Conservation (phyloP, 2,888 invertebrate genomes). For the Apodemia hepburni region DNA sequence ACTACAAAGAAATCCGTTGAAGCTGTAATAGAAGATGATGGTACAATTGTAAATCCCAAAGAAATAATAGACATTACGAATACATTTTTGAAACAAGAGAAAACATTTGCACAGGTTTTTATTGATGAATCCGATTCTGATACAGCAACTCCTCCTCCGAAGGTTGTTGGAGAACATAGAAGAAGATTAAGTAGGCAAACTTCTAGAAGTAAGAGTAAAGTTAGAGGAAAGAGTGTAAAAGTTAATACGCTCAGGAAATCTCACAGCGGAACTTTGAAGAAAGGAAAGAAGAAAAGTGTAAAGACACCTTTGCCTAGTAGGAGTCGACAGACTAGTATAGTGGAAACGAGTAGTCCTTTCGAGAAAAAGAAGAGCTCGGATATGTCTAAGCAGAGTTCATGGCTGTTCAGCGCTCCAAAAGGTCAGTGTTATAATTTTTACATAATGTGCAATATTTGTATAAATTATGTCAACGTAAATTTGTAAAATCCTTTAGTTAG, state of each 20-base stretch:
- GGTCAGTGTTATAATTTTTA: slow-evolving; percentile 44
- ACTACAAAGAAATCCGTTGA: slow-evolving; percentile 60
- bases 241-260: slow-evolving; percentile 68
- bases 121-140: slow-evolving; percentile 63
- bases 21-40: slow-evolving; percentile 57
- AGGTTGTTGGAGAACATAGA: slow-evolving; percentile 57
- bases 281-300: slow-evolving; percentile 61
- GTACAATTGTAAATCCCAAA: slow-evolving; percentile 48
- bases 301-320: slow-evolving; percentile 55
- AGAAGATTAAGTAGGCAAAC: slow-evolving; percentile 67
- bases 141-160: slow-evolving; percentile 57
- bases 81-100: slow-evolving; percentile 66
- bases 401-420: slow-evolving; percentile 64
- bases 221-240: slow-evolving; percentile 64
- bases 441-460: too few species aligned
- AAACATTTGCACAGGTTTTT: slow-evolving; percentile 49
- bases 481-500: too few species aligned
- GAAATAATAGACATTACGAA: slow-evolving; percentile 62
- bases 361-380: slow-evolving; percentile 61
- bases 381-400: slow-evolving; percentile 57
- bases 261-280: slow-evolving; percentile 70
- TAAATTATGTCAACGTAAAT: too few species aligned
- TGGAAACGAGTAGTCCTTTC: slow-evolving; percentile 55
- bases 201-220: slow-evolving; percentile 72
- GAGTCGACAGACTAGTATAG: slow-evolving; percentile 66